phyloP scores from a whole-genome alignment of 2,113 vertebrate species.

The Pitta sordida region DNA sequence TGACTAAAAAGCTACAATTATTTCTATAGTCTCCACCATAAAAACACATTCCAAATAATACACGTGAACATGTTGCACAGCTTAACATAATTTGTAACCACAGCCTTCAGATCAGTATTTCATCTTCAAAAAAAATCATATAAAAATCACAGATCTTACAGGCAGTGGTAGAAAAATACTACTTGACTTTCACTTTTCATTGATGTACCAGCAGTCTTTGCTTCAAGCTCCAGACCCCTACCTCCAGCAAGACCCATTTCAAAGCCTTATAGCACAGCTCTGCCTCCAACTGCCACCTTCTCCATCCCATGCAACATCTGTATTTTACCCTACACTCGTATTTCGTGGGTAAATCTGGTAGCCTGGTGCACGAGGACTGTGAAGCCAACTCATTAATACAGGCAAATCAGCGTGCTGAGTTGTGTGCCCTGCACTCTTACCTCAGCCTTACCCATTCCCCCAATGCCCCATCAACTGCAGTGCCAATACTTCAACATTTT shows the following conservation, averaged over 20 bases:
- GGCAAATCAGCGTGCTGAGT: background rate
- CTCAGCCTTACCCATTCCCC: background rate
- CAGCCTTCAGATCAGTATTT: background rate
- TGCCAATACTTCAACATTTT: background rate
- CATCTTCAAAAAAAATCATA: no score
- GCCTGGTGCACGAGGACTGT: background rate
- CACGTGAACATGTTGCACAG: background rate
- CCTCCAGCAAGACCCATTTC: background rate
- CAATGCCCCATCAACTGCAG: background rate
- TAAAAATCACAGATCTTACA: background rate
- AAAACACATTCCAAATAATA: background rate
- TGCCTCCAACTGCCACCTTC: background rate
- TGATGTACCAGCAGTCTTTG: background rate
- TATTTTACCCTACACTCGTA: background rate
- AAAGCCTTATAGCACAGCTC: background rate
- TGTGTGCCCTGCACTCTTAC: background rate
- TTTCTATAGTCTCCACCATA: background rate
- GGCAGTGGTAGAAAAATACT: background rate
- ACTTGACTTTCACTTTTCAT: background rate
- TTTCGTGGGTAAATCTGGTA: background rate
- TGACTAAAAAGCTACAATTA: background rate
- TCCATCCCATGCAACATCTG: background rate
- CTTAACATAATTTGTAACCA: background rate
- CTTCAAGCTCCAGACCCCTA: background rate
- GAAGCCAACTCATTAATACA: background rate